A percentile compares a stretch with the other conserved stretches of the same genome.
phyloP scores from a whole-genome alignment of 2,113 vertebrate genomes.

The Mesembrinibis cayennensis region DNA sequence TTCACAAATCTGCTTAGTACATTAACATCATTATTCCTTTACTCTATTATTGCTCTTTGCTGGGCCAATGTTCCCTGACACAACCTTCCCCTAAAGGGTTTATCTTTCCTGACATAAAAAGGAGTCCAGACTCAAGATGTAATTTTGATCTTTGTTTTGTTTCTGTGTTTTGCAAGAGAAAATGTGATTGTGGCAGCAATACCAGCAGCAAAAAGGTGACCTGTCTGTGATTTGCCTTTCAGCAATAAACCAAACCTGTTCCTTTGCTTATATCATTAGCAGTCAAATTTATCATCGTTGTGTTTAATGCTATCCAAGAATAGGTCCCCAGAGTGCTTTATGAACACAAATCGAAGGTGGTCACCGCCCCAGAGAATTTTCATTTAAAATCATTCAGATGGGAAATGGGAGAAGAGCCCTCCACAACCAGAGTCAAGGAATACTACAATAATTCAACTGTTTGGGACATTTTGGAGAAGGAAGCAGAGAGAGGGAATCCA shows the following conservation, averaged over 20 bases:
- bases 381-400: neutral
- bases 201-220: neutral
- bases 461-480: neutral
- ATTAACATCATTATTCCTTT: slow-evolving; percentile 3
- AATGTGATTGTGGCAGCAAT: neutral
- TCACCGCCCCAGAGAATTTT: neutral
- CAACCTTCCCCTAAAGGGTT: neutral
- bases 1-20: slow-evolving; percentile 20
- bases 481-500: neutral
- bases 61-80: neutral
- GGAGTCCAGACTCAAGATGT: neutral
- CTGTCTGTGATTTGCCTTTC: neutral
- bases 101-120: neutral
- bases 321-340: neutral
- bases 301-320: neutral
- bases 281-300: neutral
- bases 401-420: neutral
- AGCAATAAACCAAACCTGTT: neutral
- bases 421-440: neutral
- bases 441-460: neutral
- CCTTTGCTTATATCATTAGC: neutral
- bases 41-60: neutral
- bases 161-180: neutral
- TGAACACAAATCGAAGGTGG: neutral
- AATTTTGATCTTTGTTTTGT: neutral